These are phyloP conservation scores for Lontra canadensis DNA, from an alignment of 2,113 vertebrate genomes.

Conservation along the genomic window DNA sequence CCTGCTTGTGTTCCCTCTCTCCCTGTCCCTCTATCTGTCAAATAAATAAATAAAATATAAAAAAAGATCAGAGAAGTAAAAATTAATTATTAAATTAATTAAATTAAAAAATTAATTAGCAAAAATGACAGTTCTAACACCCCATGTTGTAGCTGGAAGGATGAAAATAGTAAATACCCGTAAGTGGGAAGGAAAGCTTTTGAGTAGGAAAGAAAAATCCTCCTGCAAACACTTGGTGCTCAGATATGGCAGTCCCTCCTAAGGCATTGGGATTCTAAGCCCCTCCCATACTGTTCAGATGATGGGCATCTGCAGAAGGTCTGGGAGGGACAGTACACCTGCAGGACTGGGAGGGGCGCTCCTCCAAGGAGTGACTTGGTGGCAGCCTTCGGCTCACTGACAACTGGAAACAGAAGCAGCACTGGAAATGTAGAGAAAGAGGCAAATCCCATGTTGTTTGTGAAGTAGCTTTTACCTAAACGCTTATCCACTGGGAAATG, in stretches of 20 bases:
- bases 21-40: too few species aligned
- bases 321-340: too few species aligned
- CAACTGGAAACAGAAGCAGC: not conserved
- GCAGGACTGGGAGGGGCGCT: too few species aligned
- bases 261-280: fast-evolving
- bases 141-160: not conserved
- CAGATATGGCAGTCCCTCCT: not conserved
- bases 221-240: not conserved
- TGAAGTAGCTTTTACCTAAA: not conserved
- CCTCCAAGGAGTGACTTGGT: not conserved
- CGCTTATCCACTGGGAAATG: not conserved
- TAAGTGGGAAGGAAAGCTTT: not conserved
- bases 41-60: too few species aligned
- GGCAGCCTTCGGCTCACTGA: not conserved
- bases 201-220: not conserved
- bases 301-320: too few species aligned
- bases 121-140: not conserved
- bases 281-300: not conserved
- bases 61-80: not conserved
- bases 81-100: not conserved
- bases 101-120: not conserved
- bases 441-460: not conserved
- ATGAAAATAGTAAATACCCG: not conserved
- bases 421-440: not conserved
- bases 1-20: too few species aligned